These are phyloP conservation scores for Corvus cornix DNA, from an alignment of 2,113 vertebrate species.

Conservation along the genomic window DNA sequence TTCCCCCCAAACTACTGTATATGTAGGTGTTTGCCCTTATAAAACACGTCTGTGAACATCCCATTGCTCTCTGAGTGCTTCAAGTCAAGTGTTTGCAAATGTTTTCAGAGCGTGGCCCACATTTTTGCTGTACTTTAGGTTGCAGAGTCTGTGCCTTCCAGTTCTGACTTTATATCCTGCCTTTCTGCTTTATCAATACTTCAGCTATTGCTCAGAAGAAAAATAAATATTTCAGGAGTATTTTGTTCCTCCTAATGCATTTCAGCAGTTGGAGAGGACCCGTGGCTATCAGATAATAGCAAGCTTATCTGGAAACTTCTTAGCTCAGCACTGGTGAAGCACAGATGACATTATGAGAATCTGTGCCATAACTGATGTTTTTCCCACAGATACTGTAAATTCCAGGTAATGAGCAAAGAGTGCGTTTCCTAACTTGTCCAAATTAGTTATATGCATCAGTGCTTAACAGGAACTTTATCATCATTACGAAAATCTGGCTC, in stretches of 20 bases:
- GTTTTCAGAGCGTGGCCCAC: neutral
- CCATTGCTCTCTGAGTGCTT: neutral
- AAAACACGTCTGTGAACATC: neutral
- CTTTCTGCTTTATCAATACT: slow-evolving; percentile 12
- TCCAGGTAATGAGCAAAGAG: slow-evolving; percentile 14
- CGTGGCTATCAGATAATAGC: neutral
- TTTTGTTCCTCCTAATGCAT: slow-evolving; percentile 14
- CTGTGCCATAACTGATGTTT: neutral
- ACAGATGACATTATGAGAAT: neutral
- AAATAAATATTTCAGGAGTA: slow-evolving; percentile 48
- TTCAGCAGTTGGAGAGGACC: neutral
- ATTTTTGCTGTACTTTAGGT: neutral
- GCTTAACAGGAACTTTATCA: slow-evolving; percentile 14
- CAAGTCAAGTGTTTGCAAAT: neutral
- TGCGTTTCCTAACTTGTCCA: neutral
- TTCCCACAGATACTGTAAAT: slow-evolving; percentile 17
- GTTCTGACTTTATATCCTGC: neutral
- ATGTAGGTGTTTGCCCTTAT: neutral
- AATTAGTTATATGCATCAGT: slow-evolving; percentile 22
- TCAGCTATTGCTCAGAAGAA: slow-evolving; percentile 3
- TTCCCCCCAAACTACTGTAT: neutral
- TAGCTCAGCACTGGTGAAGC: neutral
- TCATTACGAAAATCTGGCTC: slow-evolving; percentile 18
- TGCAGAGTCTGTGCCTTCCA: neutral
- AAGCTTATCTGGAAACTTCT: neutral